Evolutionary conservation across 1,140 invertebrate genomes (phyloP).

Genomic region (Dendrolimus kikuchii): DNA sequence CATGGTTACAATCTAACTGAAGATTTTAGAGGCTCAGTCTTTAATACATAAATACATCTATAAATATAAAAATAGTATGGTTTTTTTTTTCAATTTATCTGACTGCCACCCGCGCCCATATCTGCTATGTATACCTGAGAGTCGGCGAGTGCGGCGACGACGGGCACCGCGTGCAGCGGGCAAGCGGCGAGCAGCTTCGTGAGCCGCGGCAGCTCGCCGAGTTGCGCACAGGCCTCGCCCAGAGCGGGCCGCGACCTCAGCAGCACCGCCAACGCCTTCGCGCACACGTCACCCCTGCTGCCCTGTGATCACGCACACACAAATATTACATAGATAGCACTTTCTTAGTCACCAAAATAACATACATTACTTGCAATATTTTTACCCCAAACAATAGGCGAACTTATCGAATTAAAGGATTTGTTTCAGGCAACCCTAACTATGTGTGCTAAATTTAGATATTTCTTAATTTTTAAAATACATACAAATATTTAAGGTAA

Average conservation of each 20-base stretch:
- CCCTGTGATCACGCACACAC: conserved; percentile 70
- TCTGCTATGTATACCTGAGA: conserved; percentile 77
- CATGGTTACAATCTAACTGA: too few species aligned
- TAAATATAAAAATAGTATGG: too few species aligned
- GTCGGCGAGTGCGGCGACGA: conserved; percentile 88
- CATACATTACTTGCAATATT: neutral
- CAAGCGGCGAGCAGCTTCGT: conserved; percentile 84
- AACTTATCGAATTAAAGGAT: too few species aligned
- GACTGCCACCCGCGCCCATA: too few species aligned
- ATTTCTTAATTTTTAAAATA: too few species aligned
- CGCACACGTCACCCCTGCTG: conserved; percentile 87
- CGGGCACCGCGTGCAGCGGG: conserved; percentile 85
- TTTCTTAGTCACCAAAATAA: neutral
- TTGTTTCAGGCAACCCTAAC: too few species aligned
- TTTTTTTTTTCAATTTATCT: too few species aligned
- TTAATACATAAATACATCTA: too few species aligned
- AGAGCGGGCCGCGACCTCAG: conserved; percentile 90
- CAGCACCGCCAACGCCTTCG: conserved; percentile 87
- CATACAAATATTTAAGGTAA: too few species aligned
- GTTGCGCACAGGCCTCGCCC: conserved; percentile 91
- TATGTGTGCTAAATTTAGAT: too few species aligned
- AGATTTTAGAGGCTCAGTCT: too few species aligned
- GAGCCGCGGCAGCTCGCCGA: conserved; percentile 95
- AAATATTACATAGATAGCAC: neutral
- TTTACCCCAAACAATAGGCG: too few species aligned